Evolutionary conservation across 1,140 invertebrate species (phyloP).

Genomic region (Drosophila micromelanica): DNA sequence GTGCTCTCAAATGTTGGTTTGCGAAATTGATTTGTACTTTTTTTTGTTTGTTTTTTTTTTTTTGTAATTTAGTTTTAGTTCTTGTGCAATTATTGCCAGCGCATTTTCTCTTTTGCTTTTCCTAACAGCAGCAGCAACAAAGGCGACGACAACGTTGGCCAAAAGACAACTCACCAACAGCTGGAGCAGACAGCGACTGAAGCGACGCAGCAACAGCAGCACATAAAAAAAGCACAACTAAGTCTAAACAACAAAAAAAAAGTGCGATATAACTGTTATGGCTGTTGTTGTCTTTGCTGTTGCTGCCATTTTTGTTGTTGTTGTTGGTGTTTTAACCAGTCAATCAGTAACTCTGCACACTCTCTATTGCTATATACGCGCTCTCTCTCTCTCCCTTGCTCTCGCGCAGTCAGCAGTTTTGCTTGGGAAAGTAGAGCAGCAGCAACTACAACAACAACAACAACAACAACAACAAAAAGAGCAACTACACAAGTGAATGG

Average conservation of each 20-base stretch:
- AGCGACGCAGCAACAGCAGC: conserved; percentile 23
- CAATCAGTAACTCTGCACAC: conserved; percentile 12
- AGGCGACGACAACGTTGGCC: background rate
- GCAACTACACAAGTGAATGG: conserved; percentile 19
- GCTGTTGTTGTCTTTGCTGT: conserved; percentile 5
- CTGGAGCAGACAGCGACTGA: conserved; percentile 53
- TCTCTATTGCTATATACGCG: conserved; percentile 22
- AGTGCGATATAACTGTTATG: conserved; percentile 25
- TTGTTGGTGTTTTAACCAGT: conserved; percentile 21
- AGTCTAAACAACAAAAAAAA: conserved; percentile 60
- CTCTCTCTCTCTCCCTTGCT: conserved; percentile 3
- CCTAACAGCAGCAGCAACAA: conserved; percentile 4
- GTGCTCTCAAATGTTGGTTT: background rate
- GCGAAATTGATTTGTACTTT: background rate
- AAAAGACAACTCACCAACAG: conserved; percentile 61
- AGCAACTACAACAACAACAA: conserved; percentile 15
- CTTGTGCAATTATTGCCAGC: conserved; percentile 53
- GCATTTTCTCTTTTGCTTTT: conserved; percentile 64
- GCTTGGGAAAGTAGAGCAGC: conserved; percentile 67
- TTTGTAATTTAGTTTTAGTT: conserved; percentile 13
- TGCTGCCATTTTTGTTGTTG: background rate
- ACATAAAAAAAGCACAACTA: conserved; percentile 52
- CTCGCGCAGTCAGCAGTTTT: conserved; percentile 4
- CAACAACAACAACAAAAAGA: background rate
- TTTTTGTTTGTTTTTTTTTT: background rate